Conservation (phyloP, 2,888 invertebrate genomes). For the Hermodice carunculata region DNA sequence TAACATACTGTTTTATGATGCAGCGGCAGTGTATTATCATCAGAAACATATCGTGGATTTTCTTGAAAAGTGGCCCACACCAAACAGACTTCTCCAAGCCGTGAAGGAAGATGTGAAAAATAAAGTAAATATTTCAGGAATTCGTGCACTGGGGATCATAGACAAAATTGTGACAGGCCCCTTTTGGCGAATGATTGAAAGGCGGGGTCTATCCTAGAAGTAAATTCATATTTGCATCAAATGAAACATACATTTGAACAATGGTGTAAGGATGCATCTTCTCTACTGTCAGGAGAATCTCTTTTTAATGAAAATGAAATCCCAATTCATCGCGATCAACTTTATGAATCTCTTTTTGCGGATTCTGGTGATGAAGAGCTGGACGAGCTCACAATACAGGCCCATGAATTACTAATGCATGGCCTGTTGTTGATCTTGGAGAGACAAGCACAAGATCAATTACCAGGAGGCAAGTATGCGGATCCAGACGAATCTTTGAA, state of each 20-base stretch:
- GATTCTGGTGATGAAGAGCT: neutral
- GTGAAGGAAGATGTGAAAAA: neutral
- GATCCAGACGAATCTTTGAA: neutral
- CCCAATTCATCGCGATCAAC: neutral
- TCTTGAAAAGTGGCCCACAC: neutral
- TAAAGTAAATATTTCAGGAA: neutral
- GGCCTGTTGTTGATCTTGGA: neutral
- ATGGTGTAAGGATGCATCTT: slow-evolving; percentile 2
- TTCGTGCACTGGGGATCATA: neutral
- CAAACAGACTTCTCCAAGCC: neutral
- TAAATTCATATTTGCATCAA: neutral
- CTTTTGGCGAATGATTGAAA: slow-evolving; percentile 1
- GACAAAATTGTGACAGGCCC: slow-evolving; percentile 5
- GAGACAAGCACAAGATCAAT: too few species aligned
- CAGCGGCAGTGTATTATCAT: neutral
- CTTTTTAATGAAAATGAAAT: neutral
- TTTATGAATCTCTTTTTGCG: neutral
- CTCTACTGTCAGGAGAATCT: neutral
- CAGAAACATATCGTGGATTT: neutral
- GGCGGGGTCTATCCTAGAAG: neutral
- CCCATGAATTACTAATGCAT: neutral
- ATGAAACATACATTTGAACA: neutral
- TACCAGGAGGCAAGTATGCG: slow-evolving; percentile 1
- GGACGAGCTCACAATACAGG: neutral
- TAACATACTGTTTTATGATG: slow-evolving; percentile 3